phyloP scores from a whole-genome alignment of 30 jellyfish, hydroid and myxozoan genomes.

The Pelagia noctiluca region DNA sequence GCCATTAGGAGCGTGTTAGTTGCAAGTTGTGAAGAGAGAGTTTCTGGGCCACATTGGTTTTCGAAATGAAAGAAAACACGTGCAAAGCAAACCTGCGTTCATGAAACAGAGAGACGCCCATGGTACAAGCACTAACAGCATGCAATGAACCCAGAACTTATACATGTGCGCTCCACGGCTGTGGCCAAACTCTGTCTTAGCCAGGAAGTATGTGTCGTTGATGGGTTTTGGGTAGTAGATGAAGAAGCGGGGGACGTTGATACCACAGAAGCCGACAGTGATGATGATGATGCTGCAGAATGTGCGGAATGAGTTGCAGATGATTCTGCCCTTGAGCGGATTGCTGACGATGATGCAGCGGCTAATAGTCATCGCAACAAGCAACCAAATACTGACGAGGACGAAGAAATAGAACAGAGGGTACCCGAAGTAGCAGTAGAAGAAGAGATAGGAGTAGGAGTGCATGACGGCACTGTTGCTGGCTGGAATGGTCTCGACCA shows the following conservation, averaged over 20 bases:
- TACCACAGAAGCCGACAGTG: slow-evolving; percentile 23
- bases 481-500: slow-evolving; percentile 63
- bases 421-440: slow-evolving; percentile 73
- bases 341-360: slow-evolving; percentile 67
- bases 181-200: slow-evolving; percentile 63
- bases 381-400: slow-evolving; percentile 87
- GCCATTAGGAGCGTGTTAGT: too few species aligned
- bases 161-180: slow-evolving; percentile 62
- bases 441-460: slow-evolving; percentile 58
- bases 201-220: slow-evolving; percentile 59
- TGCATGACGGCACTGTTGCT: slow-evolving; percentile 29
- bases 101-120: slow-evolving; percentile 60
- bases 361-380: slow-evolving; percentile 80
- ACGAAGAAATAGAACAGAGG: slow-evolving; percentile 74
- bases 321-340: slow-evolving; percentile 66
- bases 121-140: slow-evolving; percentile 80
- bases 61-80: too few species aligned
- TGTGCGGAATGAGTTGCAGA: slow-evolving; percentile 62
- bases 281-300: slow-evolving; percentile 41
- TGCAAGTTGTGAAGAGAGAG: too few species aligned
- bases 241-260: slow-evolving; percentile 87
- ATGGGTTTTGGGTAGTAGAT: slow-evolving; percentile 52
- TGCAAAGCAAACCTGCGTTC: too few species aligned
- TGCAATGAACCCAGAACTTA: slow-evolving; percentile 92
- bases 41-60: too few species aligned